Percentiles rank a stretch among this genome's conserved stretches.
These are phyloP conservation scores for Pogonophryne albipinna DNA, from an alignment of 2,797 vertebrate species.

Conservation along the genomic window DNA sequence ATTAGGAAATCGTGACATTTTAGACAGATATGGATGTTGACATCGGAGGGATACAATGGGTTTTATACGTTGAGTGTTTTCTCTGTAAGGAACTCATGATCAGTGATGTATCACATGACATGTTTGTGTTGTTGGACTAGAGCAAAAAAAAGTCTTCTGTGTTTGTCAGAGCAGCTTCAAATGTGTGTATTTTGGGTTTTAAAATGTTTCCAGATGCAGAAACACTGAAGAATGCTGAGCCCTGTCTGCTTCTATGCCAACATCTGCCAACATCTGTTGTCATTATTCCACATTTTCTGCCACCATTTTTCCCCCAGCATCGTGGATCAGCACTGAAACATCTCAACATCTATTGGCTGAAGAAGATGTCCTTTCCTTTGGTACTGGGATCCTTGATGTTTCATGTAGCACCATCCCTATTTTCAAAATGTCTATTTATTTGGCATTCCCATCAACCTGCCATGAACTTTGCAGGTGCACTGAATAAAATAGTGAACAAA, in stretches of 20 bases:
- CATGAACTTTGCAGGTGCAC: background rate
- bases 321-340: background rate
- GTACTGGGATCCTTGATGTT: background rate
- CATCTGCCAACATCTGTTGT: background rate
- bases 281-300: background rate
- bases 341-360: conserved; percentile 1
- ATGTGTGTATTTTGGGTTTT: conserved; percentile 26
- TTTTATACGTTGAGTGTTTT: conserved; percentile 22
- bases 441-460: too few relatives aligned
- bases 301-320: background rate
- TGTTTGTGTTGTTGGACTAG: conserved; percentile 27
- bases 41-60: background rate
- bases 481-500: too few relatives aligned
- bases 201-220: conserved; percentile 11
- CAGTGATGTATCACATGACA: background rate
- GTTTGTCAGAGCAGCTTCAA: conserved; percentile 18
- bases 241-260: background rate
- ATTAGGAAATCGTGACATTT: too few relatives aligned
- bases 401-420: background rate
- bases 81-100: background rate
- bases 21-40: too few relatives aligned
- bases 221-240: conserved; percentile 20
- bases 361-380: conserved; percentile 8
- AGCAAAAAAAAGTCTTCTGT: conserved; percentile 9
- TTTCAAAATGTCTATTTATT: background rate